Evolutionary conservation across 2,888 invertebrate species (phyloP).

Genomic region (Pollenia griseotomentosa): DNA sequence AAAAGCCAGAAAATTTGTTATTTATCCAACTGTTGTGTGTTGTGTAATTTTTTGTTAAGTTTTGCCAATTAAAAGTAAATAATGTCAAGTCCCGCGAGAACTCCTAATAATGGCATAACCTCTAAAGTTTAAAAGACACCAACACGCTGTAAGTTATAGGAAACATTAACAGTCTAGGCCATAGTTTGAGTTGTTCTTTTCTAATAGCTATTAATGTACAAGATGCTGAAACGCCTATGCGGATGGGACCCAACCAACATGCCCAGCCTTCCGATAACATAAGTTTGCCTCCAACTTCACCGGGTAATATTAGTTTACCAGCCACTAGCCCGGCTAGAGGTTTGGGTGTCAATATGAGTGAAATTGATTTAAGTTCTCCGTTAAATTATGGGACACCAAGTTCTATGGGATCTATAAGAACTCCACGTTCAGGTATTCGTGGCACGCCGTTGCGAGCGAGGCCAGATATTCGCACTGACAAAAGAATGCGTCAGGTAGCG

Average conservation of each 20-base stretch:
- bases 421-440: slow-evolving; percentile 91
- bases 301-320: slow-evolving; percentile 81
- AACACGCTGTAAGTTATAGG: slow-evolving; percentile 77
- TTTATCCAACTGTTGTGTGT: slow-evolving; percentile 26
- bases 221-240: slow-evolving; percentile 83
- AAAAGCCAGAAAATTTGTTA: background rate
- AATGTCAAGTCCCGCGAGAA: slow-evolving; percentile 82
- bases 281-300: slow-evolving; percentile 83
- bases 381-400: slow-evolving; percentile 97
- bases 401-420: slow-evolving; percentile 91
- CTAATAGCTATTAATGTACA: slow-evolving; percentile 46
- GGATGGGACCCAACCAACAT: slow-evolving; percentile 81
- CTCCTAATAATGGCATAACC: slow-evolving; percentile 75
- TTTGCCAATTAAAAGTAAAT: background rate
- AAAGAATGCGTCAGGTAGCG: slow-evolving; percentile 89
- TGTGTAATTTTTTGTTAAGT: background rate
- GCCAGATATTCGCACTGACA: slow-evolving; percentile 92
- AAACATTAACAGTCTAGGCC: background rate
- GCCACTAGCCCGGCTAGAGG: slow-evolving; percentile 83
- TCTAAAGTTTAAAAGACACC: slow-evolving; percentile 78
- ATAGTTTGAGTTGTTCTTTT: background rate
- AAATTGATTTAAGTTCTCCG: slow-evolving; percentile 96
- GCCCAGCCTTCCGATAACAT: slow-evolving; percentile 79
- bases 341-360: slow-evolving; percentile 84
- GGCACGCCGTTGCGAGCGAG: slow-evolving; percentile 94